These are phyloP conservation scores for Benitochromis conjunctus DNA, from an alignment of 2,113 vertebrate species.

Conservation along the genomic window DNA sequence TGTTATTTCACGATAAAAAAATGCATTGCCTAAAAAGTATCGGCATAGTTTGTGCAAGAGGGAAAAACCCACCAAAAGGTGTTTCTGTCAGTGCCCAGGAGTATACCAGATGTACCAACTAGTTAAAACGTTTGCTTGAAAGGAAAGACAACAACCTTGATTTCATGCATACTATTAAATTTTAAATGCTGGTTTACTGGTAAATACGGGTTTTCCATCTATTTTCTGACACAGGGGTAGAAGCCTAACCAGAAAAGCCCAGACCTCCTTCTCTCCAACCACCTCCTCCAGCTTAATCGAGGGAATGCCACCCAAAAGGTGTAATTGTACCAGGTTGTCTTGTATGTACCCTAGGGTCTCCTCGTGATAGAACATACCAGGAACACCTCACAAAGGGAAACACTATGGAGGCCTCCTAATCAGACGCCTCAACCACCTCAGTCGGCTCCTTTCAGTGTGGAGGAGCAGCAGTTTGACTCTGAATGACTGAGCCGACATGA, in stretches of 20 bases:
- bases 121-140: too few relatives aligned
- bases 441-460: background rate
- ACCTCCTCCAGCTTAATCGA: too few relatives aligned
- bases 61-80: background rate
- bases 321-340: background rate
- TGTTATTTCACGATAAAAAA: background rate
- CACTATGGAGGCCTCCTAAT: background rate
- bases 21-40: fast-evolving
- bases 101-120: background rate
- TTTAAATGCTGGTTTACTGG: too few relatives aligned
- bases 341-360: background rate
- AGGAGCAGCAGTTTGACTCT: background rate
- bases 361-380: background rate
- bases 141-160: too few relatives aligned
- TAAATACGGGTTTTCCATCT: too few relatives aligned
- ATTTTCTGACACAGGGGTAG: too few relatives aligned
- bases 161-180: too few relatives aligned
- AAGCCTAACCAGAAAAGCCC: too few relatives aligned
- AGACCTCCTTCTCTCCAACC: too few relatives aligned
- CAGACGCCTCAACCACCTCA: background rate
- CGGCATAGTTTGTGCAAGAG: background rate
- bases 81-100: background rate
- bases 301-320: background rate
- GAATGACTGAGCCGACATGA: background rate
- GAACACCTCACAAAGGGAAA: background rate